Base-by-base conservation (phyloP, 2,797 vertebrate species). In the Hirundo rustica region DNA sequence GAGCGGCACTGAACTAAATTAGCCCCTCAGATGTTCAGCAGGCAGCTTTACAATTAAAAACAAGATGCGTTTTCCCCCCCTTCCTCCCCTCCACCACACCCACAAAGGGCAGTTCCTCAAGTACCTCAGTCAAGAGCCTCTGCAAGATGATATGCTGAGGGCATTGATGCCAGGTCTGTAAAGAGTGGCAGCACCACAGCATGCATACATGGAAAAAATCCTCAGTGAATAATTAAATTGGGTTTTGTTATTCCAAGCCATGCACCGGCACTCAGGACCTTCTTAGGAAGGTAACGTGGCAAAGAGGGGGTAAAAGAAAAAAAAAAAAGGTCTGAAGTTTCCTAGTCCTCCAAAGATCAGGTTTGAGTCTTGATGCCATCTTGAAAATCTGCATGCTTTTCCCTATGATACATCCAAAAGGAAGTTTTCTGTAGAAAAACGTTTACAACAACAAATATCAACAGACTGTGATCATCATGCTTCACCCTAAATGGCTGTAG, bases 401-500 rank as follows among this genome's bases (percentile, higher is more conserved):
- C 71, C 40, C 65, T 64, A 60, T 12, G 48, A 51, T 29, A 73
- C 44, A 75, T 26, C 48, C 48, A 10, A 96, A 87, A 32, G 67
- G 48, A 79, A 92, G 90, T 91, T 95, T 78, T 84, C 50, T 47
- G 62, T 10, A 66, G 8, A 89, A 42, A 77, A 62, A 57, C 6
- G 0, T 84, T 87, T 82, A 38, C 23, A 47, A 45, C 29, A 74
- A 68, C 18, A 90, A 78, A n/a, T 85, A 73, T 44, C 79, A 79
- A 42, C 36, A 74, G 34, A 80, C 22, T 3, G 0, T 5, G 53
- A 72, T 26, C 72, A 58, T 47, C 51, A 29, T 34, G 36, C 88
- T 95, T 96, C 80, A 76, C 38, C 81, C 74, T 78, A 91, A 95
- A 74, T 21, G 58, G 53, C 66, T 72, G 47, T 15, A 94, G 54